These are phyloP conservation scores for Tinamus major DNA, from an alignment of 2,797 vertebrate genomes.

Conservation along the genomic window DNA sequence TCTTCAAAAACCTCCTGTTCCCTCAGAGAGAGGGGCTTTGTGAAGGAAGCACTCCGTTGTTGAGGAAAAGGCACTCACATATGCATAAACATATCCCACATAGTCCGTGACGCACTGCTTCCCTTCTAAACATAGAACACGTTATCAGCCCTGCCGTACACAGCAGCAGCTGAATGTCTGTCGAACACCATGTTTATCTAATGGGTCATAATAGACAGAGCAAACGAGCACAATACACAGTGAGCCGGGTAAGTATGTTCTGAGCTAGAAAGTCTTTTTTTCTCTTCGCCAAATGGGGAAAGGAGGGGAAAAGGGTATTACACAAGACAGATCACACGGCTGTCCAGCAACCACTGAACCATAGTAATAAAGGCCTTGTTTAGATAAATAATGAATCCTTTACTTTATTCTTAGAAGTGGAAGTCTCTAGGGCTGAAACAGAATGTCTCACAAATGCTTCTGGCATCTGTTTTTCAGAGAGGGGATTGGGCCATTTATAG, in stretches of 20 bases:
- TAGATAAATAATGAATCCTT: conserved; percentile 74
- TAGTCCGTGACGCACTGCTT: conserved; percentile 35
- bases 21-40: conserved; percentile 39
- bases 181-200: conserved; percentile 72
- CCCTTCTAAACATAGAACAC: conserved; percentile 71
- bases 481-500: conserved; percentile 48
- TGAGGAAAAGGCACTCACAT: conserved; percentile 13
- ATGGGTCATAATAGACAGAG: conserved; percentile 63
- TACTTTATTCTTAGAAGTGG: conserved; percentile 68
- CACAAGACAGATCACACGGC: conserved; percentile 71
- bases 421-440: conserved; percentile 66
- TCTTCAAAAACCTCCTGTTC: background rate
- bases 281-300: conserved; percentile 34
- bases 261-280: conserved; percentile 54
- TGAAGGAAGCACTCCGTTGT: conserved; percentile 36
- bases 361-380: conserved; percentile 68
- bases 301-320: conserved; percentile 64
- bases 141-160: conserved; percentile 51
- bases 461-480: conserved; percentile 56
- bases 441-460: conserved; percentile 50
- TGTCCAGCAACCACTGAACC: conserved; percentile 63
- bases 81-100: conserved; percentile 51
- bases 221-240: conserved; percentile 62
- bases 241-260: conserved; percentile 66
- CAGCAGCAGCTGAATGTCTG: conserved; percentile 58